phyloP scores from a whole-genome alignment of 2,113 vertebrate genomes.

The Thinocorus orbignyianus region DNA sequence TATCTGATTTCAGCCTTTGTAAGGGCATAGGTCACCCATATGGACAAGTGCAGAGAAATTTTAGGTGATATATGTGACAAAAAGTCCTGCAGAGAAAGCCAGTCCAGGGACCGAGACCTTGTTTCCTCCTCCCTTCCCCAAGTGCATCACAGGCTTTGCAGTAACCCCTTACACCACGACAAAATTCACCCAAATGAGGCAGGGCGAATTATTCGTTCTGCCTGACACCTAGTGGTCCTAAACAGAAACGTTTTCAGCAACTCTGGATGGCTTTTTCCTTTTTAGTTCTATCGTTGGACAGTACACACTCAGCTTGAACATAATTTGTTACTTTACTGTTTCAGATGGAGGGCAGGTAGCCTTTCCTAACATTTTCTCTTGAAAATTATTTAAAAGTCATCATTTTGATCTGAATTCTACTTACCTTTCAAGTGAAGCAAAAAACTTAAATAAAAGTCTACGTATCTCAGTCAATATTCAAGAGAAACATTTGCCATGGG shows the following conservation, averaged over 20 bases:
- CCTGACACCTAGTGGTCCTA: constrained; percentile 70
- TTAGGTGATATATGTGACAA: accelerated
- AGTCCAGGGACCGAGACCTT: neutral
- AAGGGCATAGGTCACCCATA: too few relatives aligned
- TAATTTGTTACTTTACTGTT: neutral
- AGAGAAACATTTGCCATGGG: neutral
- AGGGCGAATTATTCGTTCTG: neutral
- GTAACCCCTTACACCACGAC: neutral
- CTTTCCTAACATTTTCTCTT: neutral
- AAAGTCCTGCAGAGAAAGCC: neutral
- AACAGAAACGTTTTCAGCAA: neutral
- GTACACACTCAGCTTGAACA: neutral
- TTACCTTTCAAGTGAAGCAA: neutral
- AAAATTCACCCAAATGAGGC: neutral
- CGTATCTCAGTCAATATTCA: neutral
- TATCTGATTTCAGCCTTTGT: neutral
- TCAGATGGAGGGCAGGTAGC: neutral
- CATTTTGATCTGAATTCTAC: neutral
- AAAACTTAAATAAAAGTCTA: neutral
- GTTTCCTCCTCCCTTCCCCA: neutral
- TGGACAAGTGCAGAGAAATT: neutral
- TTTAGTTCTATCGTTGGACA: accelerated
- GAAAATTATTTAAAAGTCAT: neutral
- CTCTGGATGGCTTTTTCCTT: neutral
- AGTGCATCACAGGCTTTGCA: neutral